A percentile compares a stretch with the other conserved stretches of the same genome.
Conservation (phyloP, 2,888 invertebrate genomes). For the Ecdyonurus torrentis region DNA sequence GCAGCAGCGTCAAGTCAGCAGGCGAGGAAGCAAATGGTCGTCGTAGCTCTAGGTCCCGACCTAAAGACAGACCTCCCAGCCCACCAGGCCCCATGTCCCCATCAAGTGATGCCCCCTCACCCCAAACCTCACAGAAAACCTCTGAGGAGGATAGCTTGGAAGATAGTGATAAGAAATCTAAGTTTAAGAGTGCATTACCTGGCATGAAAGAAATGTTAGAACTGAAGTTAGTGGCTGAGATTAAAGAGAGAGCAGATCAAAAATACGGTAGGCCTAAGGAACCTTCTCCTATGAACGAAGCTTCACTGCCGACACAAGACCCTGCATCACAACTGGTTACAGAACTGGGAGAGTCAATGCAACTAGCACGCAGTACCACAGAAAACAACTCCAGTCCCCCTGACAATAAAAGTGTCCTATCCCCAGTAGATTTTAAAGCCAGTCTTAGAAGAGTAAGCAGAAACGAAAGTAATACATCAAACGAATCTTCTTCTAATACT, state of each 20-base stretch:
- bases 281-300: slow-evolving; percentile 26
- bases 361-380: slow-evolving; percentile 40
- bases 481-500: slow-evolving; percentile 11
- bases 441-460: slow-evolving; percentile 29
- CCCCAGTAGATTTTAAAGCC: slow-evolving; percentile 30
- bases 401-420: slow-evolving; percentile 8
- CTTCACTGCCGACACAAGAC: slow-evolving; percentile 34
- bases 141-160: slow-evolving; percentile 23
- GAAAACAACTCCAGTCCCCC: neutral
- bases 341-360: slow-evolving; percentile 70
- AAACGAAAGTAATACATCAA: slow-evolving; percentile 9
- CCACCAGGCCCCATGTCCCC: slow-evolving; percentile 25
- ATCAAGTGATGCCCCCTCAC: slow-evolving; percentile 20
- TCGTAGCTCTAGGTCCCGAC: slow-evolving; percentile 24
- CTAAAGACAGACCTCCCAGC: slow-evolving; percentile 25
- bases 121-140: slow-evolving; percentile 23
- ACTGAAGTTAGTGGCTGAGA: slow-evolving; percentile 63
- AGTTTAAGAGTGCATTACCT: slow-evolving; percentile 30
- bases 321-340: slow-evolving; percentile 66
- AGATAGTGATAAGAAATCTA: slow-evolving; percentile 18
- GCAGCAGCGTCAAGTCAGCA: slow-evolving; percentile 35
- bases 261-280: slow-evolving; percentile 38
- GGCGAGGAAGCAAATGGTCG: slow-evolving; percentile 22
- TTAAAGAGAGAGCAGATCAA: slow-evolving; percentile 58
- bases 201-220: slow-evolving; percentile 71